A percentile compares a stretch with the other conserved stretches of the same genome.
These are phyloP conservation scores for Oligia latruncula DNA, from an alignment of 2,888 invertebrate genomes.

Conservation along the genomic window DNA sequence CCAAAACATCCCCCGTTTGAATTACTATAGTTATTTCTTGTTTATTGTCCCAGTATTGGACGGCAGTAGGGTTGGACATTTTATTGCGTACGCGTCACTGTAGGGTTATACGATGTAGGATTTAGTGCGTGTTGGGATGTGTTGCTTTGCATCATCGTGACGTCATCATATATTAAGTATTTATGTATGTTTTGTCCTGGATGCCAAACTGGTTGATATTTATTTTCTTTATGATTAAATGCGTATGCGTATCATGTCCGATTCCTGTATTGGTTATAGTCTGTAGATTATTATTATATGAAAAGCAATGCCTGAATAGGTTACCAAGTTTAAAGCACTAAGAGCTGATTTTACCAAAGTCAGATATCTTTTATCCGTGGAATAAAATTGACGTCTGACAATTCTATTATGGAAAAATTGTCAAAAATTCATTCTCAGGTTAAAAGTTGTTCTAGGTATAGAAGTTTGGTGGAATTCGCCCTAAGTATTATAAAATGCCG, in stretches of 20 bases:
- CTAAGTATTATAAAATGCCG: no score
- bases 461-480: no score
- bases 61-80: slow-evolving; percentile 68
- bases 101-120: slow-evolving; percentile 55
- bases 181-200: slow-evolving; percentile 19
- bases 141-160: slow-evolving; percentile 36
- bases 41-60: slow-evolving; percentile 63
- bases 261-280: not conserved
- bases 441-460: no score
- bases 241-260: not conserved
- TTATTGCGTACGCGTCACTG: slow-evolving; percentile 64
- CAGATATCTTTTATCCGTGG: no score
- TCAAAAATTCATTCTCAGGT: no score
- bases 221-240: slow-evolving; percentile 10
- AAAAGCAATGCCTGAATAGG: not conserved
- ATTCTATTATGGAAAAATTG: no score
- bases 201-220: not conserved
- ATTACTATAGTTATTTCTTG: slow-evolving; percentile 68
- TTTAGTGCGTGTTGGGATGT: slow-evolving; percentile 46
- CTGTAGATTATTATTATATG: not conserved
- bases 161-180: slow-evolving; percentile 35
- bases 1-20: slow-evolving; percentile 54
- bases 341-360: no score
- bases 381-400: no score
- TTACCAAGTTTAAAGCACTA: not conserved